A percentile compares a stretch with the other conserved stretches of the same genome.
Evolutionary conservation across 2,113 vertebrate genomes (phyloP).

Genomic region (Silurus asotus): DNA sequence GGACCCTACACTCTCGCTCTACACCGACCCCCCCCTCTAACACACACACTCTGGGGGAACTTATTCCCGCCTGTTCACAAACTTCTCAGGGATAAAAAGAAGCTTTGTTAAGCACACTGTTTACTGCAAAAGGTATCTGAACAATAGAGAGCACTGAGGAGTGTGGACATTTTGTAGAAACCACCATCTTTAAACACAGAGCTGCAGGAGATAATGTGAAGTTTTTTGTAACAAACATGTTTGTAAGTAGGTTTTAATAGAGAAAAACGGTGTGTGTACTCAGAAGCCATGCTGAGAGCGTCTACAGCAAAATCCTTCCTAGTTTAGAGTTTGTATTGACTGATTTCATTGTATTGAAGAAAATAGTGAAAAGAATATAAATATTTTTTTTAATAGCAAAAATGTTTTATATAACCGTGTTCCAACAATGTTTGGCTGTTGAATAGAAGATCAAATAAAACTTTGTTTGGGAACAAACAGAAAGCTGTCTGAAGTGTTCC

Average conservation of each 20-base stretch:
- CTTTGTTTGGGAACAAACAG: background rate
- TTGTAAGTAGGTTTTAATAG: background rate
- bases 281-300: background rate
- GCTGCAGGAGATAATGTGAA: background rate
- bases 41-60: background rate
- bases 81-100: background rate
- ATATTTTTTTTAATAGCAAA: background rate
- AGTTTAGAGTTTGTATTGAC: background rate
- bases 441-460: background rate
- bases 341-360: background rate
- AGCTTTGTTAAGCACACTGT: constrained; percentile 5
- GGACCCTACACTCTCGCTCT: background rate
- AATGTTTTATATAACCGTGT: background rate
- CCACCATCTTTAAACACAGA: constrained; percentile 42
- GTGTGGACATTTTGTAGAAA: constrained; percentile 10
- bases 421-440: background rate
- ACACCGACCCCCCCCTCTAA: too few relatives aligned
- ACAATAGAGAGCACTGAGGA: background rate
- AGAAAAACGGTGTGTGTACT: background rate
- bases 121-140: background rate
- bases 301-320: background rate
- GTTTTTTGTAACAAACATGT: background rate
- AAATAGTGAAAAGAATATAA: background rate
- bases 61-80: constrained; percentile 34
- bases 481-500: background rate